phyloP scores from a whole-genome alignment of 2,113 vertebrate genomes.

The Pseudonaja textilis region DNA sequence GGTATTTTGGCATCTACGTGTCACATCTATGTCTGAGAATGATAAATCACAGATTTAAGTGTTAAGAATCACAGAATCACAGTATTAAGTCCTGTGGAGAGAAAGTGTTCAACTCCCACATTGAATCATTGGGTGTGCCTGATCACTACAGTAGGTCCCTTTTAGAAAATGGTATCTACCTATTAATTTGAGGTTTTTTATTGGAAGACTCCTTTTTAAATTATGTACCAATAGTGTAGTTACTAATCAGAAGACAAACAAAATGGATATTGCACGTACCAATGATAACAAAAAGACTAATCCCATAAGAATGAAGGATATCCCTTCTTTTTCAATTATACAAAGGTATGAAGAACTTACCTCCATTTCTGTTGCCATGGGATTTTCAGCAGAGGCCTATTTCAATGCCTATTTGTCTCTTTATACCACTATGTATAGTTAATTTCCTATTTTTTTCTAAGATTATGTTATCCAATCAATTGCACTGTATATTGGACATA shows the following conservation, averaged over 20 bases:
- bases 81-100: not conserved
- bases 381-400: not conserved
- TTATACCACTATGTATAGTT: not conserved
- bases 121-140: not conserved
- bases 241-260: not conserved
- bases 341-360: not conserved
- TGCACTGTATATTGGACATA: not conserved
- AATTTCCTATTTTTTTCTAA: not conserved
- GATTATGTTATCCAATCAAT: not conserved
- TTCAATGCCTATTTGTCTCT: not conserved
- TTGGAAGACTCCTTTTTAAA: not conserved
- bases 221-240: not conserved
- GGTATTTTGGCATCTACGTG: not conserved
- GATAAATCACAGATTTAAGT: not conserved
- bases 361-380: not conserved
- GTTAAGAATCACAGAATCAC: not conserved
- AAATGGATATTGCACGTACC: not conserved
- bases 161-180: not conserved
- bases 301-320: not conserved
- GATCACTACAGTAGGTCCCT: not conserved
- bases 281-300: not conserved
- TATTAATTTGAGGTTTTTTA: not conserved
- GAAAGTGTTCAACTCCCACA: not conserved
- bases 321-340: not conserved
- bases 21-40: not conserved